A percentile compares a stretch with the other conserved stretches of the same genome.
phyloP scores from a whole-genome alignment of 2,888 invertebrate species.

The Eumerus sabulonum region DNA sequence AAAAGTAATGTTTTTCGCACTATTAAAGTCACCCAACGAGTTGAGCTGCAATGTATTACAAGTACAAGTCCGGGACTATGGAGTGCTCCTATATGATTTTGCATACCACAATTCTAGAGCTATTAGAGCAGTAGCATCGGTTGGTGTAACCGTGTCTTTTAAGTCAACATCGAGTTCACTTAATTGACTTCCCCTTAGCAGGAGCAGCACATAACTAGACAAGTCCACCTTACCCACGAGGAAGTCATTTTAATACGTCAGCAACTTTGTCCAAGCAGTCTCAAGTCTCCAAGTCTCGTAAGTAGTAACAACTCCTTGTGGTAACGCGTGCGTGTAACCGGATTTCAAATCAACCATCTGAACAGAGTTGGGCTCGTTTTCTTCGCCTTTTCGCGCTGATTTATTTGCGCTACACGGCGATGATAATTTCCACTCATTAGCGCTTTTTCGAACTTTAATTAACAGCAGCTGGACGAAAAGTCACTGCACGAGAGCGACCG shows the following conservation, averaged over 20 bases:
- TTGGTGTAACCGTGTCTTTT: conserved; percentile 6
- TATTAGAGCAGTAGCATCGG: neutral
- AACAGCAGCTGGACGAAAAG: conserved; percentile 59
- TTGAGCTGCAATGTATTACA: conserved; percentile 66
- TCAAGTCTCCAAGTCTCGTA: too few species aligned
- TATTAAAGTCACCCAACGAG: conserved; percentile 68
- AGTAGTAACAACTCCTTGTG: conserved; percentile 2
- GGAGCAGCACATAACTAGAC: neutral
- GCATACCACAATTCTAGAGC: conserved; percentile 13
- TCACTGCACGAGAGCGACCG: conserved; percentile 9
- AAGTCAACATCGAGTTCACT: conserved; percentile 48
- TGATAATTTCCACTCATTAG: conserved; percentile 69
- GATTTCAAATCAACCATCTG: conserved; percentile 20
- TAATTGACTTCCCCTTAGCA: conserved; percentile 60
- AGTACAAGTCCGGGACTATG: conserved; percentile 17
- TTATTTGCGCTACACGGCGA: conserved; percentile 60
- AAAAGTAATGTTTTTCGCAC: conserved; percentile 67
- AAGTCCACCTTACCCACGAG: conserved; percentile 48
- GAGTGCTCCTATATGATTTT: conserved; percentile 4
- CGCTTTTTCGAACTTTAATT: conserved; percentile 65
- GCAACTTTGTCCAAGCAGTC: conserved; percentile 41
- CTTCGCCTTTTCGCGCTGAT: conserved; percentile 47
- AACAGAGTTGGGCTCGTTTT: neutral
- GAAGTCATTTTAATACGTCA: conserved; percentile 62
- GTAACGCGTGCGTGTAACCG: conserved; percentile 57